Conservation (phyloP, 1,140 invertebrate genomes). For the Papilio glaucus region DNA sequence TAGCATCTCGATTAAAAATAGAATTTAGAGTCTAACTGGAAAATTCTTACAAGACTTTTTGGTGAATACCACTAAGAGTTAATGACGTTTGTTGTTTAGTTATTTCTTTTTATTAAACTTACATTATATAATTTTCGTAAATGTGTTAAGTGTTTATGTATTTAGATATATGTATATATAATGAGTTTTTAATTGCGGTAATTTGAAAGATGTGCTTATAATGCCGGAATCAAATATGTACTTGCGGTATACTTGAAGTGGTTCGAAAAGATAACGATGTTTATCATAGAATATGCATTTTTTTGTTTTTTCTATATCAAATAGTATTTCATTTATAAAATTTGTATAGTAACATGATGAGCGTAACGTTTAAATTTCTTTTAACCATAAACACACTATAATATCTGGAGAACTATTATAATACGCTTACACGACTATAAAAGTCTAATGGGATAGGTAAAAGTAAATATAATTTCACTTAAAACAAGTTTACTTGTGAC, state of each 20-base stretch:
- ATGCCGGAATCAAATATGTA: not conserved
- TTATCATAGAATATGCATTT: not conserved
- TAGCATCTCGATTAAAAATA: slow-evolving; percentile 3
- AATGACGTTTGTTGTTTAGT: too few relatives aligned
- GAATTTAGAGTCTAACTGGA: not conserved
- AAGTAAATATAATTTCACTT: too few relatives aligned
- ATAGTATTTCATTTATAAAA: too few relatives aligned
- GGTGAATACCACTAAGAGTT: not conserved
- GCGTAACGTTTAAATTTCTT: too few relatives aligned
- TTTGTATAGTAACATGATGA: too few relatives aligned
- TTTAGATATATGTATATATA: not conserved
- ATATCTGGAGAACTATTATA: too few relatives aligned
- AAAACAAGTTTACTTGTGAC: too few relatives aligned
- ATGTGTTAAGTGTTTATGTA: not conserved
- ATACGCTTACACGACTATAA: too few relatives aligned
- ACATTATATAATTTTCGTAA: not conserved
- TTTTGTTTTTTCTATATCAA: too few relatives aligned
- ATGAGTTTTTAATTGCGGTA: slow-evolving; percentile 14
- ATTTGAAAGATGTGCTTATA: not conserved
- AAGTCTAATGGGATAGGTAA: too few relatives aligned
- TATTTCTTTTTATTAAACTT: not conserved
- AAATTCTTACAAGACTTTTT: slow-evolving; percentile 1
- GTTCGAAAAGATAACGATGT: not conserved
- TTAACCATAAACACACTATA: too few relatives aligned
- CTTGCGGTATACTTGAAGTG: not conserved